Conservation (phyloP, 92 coral and sea anemone genomes). For the Muricea muricata region DNA sequence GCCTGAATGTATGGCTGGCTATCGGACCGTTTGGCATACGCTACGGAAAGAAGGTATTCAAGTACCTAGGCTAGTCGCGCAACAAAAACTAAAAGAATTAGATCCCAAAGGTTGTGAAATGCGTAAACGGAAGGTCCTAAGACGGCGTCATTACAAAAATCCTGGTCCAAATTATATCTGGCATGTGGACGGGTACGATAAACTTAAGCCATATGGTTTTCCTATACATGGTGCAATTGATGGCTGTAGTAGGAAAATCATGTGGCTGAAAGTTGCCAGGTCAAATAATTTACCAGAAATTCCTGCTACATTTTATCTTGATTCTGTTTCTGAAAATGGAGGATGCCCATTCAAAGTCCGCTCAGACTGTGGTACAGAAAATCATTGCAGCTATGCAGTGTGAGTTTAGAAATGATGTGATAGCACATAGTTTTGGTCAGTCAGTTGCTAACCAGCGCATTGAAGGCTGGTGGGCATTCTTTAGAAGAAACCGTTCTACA, state of each 20-base stretch:
- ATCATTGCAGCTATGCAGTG: background rate
- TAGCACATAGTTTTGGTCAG: background rate
- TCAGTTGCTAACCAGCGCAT: background rate
- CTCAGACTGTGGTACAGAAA: background rate
- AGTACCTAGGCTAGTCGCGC: constrained; percentile 49
- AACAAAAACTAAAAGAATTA: constrained; percentile 36
- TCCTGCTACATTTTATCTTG: background rate
- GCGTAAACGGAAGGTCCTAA: constrained; percentile 12
- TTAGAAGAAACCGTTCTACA: background rate
- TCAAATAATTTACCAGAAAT: constrained; percentile 17
- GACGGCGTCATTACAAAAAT: constrained; percentile 28
- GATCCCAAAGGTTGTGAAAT: constrained; percentile 42
- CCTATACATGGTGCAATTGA: constrained; percentile 45
- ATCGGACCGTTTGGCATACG: constrained; percentile 44
- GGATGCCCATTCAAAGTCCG: background rate
- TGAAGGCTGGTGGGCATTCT: background rate
- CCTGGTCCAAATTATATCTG: constrained; percentile 41
- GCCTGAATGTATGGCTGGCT: constrained; percentile 38
- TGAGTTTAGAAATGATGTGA: background rate
- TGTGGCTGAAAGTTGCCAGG: constrained; percentile 43
- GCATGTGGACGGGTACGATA: constrained; percentile 51
- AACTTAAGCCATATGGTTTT: constrained; percentile 36
- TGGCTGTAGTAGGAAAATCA: constrained; percentile 40
- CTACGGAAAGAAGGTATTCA: constrained; percentile 34
- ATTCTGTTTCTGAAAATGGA: background rate